phyloP scores from a whole-genome alignment of 2,113 vertebrate genomes.

The Indicator indicator region DNA sequence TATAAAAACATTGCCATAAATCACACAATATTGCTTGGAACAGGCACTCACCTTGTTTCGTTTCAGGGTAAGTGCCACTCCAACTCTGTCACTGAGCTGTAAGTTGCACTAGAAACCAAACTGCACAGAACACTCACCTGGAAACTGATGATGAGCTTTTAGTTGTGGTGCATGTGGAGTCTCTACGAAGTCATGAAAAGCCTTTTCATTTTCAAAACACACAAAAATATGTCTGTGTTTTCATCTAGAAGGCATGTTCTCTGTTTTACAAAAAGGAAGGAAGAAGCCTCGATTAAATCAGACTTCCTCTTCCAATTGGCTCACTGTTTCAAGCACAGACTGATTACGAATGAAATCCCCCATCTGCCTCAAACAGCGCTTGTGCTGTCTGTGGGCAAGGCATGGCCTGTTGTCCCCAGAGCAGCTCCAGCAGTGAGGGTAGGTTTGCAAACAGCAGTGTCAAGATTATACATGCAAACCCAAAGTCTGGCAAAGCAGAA shows the following conservation, averaged over 20 bases:
- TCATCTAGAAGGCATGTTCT: not conserved
- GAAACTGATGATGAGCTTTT: not conserved
- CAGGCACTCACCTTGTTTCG: not conserved
- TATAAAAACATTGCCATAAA: not conserved
- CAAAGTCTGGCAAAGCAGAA: too few relatives aligned
- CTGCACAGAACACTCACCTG: not conserved
- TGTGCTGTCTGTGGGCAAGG: not conserved
- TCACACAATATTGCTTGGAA: not conserved
- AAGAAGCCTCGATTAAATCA: constrained; percentile 18
- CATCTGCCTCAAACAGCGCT: not conserved
- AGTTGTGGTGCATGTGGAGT: fast-evolving
- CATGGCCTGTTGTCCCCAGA: fast-evolving
- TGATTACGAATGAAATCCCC: not conserved
- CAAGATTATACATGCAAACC: not conserved
- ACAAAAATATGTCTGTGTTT: not conserved
- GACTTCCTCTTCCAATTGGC: constrained; percentile 19
- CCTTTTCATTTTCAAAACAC: not conserved
- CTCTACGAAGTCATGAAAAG: not conserved
- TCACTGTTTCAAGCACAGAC: not conserved
- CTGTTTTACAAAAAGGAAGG: constrained; percentile 19
- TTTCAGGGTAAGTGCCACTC: not conserved
- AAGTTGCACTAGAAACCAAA: fast-evolving
- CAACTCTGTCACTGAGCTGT: fast-evolving
- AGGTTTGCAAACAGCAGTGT: not conserved
- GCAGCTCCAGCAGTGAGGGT: not conserved